Conservation (phyloP, 1,140 invertebrate species). For the Propsilocerus akamusi region DNA sequence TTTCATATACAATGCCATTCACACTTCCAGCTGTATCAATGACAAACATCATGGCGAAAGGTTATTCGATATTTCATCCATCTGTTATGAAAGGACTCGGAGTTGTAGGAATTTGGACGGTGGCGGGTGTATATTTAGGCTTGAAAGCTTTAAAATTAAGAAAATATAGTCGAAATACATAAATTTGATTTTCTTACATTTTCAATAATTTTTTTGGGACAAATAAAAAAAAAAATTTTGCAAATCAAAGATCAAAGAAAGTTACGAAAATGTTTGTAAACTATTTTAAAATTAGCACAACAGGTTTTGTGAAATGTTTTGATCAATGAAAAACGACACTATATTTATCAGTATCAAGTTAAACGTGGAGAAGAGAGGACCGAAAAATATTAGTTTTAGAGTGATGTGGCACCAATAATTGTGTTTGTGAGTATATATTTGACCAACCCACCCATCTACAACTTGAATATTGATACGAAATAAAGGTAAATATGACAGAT, state of each 20-base stretch:
- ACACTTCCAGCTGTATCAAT: neutral
- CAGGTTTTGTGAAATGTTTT: too few relatives aligned
- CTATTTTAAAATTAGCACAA: too few relatives aligned
- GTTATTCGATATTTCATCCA: neutral
- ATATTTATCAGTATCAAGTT: too few relatives aligned
- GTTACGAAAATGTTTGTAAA: neutral
- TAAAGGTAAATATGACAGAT: too few relatives aligned
- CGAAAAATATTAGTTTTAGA: too few relatives aligned
- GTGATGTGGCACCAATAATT: too few relatives aligned
- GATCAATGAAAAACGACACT: too few relatives aligned
- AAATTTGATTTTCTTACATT: neutral
- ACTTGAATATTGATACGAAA: too few relatives aligned
- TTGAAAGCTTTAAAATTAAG: neutral
- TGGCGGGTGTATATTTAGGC: neutral
- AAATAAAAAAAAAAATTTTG: neutral
- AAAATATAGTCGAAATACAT: neutral
- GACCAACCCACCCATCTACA: too few relatives aligned
- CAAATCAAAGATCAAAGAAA: neutral
- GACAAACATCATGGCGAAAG: neutral
- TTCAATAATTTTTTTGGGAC: neutral
- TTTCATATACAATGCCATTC: constrained; percentile 10
- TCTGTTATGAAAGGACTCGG: neutral
- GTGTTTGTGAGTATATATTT: too few relatives aligned
- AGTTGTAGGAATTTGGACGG: neutral
- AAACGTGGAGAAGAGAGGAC: too few relatives aligned